A percentile compares a stretch with the other conserved stretches of the same genome.
Conservation (phyloP, 2,888 invertebrate species). For the Agrochola litura region DNA sequence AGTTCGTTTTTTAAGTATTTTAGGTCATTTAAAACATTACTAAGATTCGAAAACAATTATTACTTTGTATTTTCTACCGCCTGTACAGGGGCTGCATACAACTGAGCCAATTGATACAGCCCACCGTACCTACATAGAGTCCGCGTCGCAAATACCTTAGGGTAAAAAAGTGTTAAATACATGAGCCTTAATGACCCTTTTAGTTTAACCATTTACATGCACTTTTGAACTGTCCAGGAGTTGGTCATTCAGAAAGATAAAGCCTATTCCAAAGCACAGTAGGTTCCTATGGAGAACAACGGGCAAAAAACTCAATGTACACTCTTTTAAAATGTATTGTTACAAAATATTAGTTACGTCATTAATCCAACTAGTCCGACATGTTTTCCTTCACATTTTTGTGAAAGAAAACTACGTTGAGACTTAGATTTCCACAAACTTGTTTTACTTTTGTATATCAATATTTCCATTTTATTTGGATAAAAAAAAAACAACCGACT, state of each 20-base stretch:
- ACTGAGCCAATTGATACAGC: too few relatives aligned
- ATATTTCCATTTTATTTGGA: not conserved
- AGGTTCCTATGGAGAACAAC: not conserved
- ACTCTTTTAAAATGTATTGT: not conserved
- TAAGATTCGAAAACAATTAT: not conserved
- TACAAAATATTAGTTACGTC: not conserved
- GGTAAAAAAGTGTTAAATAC: not conserved
- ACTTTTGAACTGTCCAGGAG: not conserved
- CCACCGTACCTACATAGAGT: not conserved
- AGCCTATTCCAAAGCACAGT: not conserved
- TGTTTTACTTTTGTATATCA: too few relatives aligned
- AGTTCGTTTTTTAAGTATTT: too few relatives aligned
- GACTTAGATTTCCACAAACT: too few relatives aligned
- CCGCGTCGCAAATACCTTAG: not conserved
- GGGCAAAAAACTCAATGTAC: too few relatives aligned
- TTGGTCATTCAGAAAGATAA: not conserved
- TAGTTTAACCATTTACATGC: not conserved
- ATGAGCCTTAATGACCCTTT: not conserved
- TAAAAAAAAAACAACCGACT: too few relatives aligned
- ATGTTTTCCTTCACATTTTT: not conserved
- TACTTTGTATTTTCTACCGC: not conserved
- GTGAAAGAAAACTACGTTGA: not conserved
- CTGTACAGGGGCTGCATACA: not conserved
- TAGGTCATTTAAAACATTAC: too few relatives aligned
- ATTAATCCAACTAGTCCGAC: not conserved